These are phyloP conservation scores for Sebastes vulpes DNA, from an alignment of 2,797 vertebrate species.

Conservation along the genomic window DNA sequence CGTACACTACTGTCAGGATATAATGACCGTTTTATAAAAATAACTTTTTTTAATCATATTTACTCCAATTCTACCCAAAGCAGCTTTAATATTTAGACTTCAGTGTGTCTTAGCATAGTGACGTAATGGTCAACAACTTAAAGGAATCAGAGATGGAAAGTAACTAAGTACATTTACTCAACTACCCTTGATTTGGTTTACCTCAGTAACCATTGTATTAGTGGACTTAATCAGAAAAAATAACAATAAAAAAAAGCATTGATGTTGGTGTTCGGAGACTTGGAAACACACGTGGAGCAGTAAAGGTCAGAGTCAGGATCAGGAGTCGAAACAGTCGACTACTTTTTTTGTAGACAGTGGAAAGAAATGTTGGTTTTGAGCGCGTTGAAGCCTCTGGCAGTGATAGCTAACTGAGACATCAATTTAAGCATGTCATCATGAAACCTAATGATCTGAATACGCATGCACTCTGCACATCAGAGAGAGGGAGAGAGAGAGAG, in stretches of 20 bases:
- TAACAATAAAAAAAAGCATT: neutral
- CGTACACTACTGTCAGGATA: too few relatives aligned
- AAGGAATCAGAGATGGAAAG: too few relatives aligned
- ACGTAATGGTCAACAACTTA: too few relatives aligned
- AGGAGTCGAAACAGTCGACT: neutral
- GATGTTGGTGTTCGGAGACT: neutral
- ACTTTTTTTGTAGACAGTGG: neutral
- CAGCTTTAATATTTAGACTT: too few relatives aligned
- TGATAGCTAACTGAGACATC: slow-evolving; percentile 14
- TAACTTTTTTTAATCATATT: too few relatives aligned
- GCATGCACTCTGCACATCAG: slow-evolving; percentile 17
- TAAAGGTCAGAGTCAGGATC: neutral
- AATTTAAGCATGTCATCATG: slow-evolving; percentile 9
- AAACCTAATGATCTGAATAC: slow-evolving; percentile 35
- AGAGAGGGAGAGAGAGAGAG: neutral
- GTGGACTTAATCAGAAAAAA: neutral
- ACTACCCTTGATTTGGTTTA: slow-evolving; percentile 13
- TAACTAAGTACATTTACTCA: neutral
- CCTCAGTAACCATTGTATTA: neutral
- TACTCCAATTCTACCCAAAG: too few relatives aligned
- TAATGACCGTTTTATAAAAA: too few relatives aligned
- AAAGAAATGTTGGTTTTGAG: slow-evolving; percentile 8
- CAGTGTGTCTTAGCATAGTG: too few relatives aligned
- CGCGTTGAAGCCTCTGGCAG: slow-evolving; percentile 2
- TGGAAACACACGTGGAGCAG: neutral